A percentile compares a stretch with the other conserved stretches of the same genome.
These are phyloP conservation scores for Yasuhikotakia modesta DNA, from an alignment of 2,797 vertebrate genomes.

Conservation along the genomic window DNA sequence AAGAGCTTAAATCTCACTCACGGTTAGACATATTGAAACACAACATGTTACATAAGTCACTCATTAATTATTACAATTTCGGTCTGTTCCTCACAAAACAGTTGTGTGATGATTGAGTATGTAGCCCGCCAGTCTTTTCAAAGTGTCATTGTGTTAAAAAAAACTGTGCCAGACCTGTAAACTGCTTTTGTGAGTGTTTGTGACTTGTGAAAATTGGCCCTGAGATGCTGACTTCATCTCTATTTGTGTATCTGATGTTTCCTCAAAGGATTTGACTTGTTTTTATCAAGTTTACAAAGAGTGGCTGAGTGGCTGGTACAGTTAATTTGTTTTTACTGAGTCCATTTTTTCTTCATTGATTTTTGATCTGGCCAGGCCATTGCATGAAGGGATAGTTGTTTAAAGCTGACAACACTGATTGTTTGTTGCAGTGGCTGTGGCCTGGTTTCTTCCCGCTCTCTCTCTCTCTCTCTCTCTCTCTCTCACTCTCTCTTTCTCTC, in stretches of 20 bases:
- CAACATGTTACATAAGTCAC: neutral
- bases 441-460: neutral
- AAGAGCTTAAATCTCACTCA: neutral
- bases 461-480: conserved; percentile 19
- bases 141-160: neutral
- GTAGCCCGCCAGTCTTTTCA: neutral
- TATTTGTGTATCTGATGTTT: conserved; percentile 40
- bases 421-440: conserved; percentile 61
- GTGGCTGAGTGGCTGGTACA: conserved; percentile 65
- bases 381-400: conserved; percentile 68
- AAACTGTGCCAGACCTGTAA: neutral
- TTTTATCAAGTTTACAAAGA: conserved; percentile 61
- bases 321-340: conserved; percentile 79
- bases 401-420: conserved; percentile 69
- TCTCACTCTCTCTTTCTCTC: neutral
- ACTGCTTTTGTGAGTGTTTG: neutral
- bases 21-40: neutral
- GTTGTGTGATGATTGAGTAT: no score
- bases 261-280: conserved; percentile 52
- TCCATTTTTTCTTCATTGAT: conserved; percentile 79
- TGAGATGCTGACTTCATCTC: conserved; percentile 39
- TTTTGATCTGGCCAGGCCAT: conserved; percentile 75
- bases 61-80: neutral
- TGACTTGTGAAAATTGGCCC: neutral
- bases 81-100: neutral